A percentile compares a stretch with the other conserved stretches of the same genome.
Conservation (phyloP, 1,140 invertebrate genomes). For the Papilio helenus region DNA sequence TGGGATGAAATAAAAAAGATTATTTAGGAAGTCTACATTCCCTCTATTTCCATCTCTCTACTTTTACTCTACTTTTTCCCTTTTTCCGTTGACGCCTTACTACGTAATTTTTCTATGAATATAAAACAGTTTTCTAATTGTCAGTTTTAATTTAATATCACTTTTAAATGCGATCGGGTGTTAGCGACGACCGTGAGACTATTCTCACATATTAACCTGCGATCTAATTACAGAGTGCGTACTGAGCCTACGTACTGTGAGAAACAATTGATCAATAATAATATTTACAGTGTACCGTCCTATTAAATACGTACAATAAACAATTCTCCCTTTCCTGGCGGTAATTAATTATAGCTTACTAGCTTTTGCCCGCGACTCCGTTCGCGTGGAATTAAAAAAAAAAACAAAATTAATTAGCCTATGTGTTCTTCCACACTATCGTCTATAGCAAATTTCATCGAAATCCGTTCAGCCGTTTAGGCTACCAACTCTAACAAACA, state of each 20-base stretch:
- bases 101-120: too few relatives aligned
- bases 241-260: constrained; percentile 51
- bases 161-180: constrained; percentile 47
- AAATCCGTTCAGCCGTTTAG: too few relatives aligned
- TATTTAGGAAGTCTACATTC: too few relatives aligned
- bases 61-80: too few relatives aligned
- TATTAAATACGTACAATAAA: constrained; percentile 39
- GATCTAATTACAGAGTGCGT: constrained; percentile 64
- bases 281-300: constrained; percentile 48
- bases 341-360: background rate
- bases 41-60: too few relatives aligned
- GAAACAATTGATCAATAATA: constrained; percentile 57
- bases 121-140: background rate
- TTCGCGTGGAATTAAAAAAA: too few relatives aligned
- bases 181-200: constrained; percentile 64
- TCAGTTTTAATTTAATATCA: constrained; percentile 5
- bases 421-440: too few relatives aligned
- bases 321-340: background rate
- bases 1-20: background rate
- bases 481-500: too few relatives aligned
- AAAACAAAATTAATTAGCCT: too few relatives aligned
- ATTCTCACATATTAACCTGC: constrained; percentile 62
- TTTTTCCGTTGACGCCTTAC: too few relatives aligned
- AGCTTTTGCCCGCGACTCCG: too few relatives aligned
- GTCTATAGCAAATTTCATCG: too few relatives aligned